Evolutionary conservation across 1,140 invertebrate genomes (phyloP).

Genomic region (Lordiphosa mommai): DNA sequence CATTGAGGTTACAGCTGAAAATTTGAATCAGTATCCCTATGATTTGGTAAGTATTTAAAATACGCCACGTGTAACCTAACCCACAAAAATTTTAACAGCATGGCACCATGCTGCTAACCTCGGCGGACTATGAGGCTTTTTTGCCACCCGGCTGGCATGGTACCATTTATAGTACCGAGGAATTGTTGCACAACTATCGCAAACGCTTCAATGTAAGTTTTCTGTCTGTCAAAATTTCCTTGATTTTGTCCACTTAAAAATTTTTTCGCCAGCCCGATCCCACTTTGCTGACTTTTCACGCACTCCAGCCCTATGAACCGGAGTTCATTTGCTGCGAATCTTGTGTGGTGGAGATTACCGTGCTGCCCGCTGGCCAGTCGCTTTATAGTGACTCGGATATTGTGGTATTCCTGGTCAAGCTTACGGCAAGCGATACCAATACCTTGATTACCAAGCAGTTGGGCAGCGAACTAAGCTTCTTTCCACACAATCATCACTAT

Average conservation of each 20-base stretch:
- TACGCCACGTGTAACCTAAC: neutral
- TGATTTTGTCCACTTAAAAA: neutral
- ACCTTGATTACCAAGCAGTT: slow-evolving; percentile 46
- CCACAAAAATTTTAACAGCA: slow-evolving; percentile 9
- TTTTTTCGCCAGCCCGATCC: slow-evolving; percentile 27
- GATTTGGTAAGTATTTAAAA: slow-evolving; percentile 30
- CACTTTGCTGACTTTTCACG: slow-evolving; percentile 43
- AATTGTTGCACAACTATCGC: slow-evolving; percentile 28
- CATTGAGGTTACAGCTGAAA: slow-evolving; percentile 45
- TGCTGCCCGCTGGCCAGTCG: slow-evolving; percentile 40
- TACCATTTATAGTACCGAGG: slow-evolving; percentile 51
- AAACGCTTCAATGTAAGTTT: slow-evolving; percentile 38
- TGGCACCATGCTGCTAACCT: slow-evolving; percentile 44
- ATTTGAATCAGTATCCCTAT: slow-evolving; percentile 29
- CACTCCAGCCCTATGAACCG: slow-evolving; percentile 42
- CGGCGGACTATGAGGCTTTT: slow-evolving; percentile 34
- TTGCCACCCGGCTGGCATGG: slow-evolving; percentile 51
- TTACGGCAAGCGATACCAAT: slow-evolving; percentile 16
- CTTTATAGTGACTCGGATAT: slow-evolving; percentile 37
- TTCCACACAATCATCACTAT: slow-evolving; percentile 48
- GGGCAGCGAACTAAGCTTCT: slow-evolving; percentile 50
- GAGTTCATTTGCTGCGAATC: slow-evolving; percentile 46
- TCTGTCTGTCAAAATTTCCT: no score
- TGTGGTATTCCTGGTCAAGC: slow-evolving; percentile 43
- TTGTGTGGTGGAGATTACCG: slow-evolving; percentile 42